Base-by-base conservation (phyloP, 1,140 invertebrate genomes). In the Cataglyphis hispanica region DNA sequence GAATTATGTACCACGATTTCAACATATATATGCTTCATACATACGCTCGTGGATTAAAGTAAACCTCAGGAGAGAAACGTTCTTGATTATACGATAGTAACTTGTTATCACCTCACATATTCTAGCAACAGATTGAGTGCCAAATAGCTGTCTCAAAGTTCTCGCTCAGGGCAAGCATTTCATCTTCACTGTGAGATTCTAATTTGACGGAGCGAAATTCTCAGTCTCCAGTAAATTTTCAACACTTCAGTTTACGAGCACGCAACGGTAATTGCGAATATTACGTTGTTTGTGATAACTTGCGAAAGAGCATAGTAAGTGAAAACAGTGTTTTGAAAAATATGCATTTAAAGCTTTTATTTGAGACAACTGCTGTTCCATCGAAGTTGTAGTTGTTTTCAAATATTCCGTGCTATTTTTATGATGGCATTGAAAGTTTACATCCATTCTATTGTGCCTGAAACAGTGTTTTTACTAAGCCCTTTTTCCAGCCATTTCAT, bases 21-120 rank as follows among this genome's bases (percentile, higher is more conserved):
- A 46, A 72, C 37, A 34, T 34, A 74, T 50, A 50, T 74, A 72
- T 7, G 53, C 25, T 83, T 72, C 25, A 60, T 69, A 64, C 67
- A 83, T 70, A 67, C 34, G 25, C n/a, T 16, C 56, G 25, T 22
- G 76, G 76, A 46, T 72, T 83, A 83, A 72, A 72, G 19, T 43
- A 74, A 83, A 60, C 69, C 67, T n/a, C 53, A 1, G 8, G 53
- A 74, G 78, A 74, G 67, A 83, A 83, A 74, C 13, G 67, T 60
- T 58, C 19, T 37, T 43, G 53, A 83, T 83, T 83, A 50, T 50
- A 16, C 67, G 34, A n/a, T n/a, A 74, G n/a, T 34, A 83, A 72
- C 37, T 34, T 22, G 19, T 19, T 22, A 7, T 27, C 25, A 31
- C 0, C 16, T 37, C 31, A 13, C 31, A 43, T 31, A 80, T 13